Evolutionary conservation across 2,113 vertebrate genomes (phyloP).

Genomic region (Halcyon malimbica): DNA sequence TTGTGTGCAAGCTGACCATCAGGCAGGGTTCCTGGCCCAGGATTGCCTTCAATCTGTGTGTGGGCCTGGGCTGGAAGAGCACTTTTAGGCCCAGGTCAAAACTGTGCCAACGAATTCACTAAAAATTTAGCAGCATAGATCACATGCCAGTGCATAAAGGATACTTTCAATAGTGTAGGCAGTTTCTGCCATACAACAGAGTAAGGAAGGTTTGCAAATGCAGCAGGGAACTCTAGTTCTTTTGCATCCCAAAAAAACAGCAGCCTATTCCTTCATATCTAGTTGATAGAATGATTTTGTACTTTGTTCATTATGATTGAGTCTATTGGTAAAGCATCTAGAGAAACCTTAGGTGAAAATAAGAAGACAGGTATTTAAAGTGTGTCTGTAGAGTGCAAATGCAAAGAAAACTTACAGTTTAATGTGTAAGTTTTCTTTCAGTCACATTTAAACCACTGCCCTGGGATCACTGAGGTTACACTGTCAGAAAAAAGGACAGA

Average conservation of each 20-base stretch:
- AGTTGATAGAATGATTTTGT: neutral
- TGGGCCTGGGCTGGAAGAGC: neutral
- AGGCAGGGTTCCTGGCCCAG: neutral
- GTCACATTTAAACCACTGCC: neutral
- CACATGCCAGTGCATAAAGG: neutral
- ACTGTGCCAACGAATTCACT: neutral
- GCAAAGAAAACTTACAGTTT: neutral
- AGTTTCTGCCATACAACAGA: neutral
- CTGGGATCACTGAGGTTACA: neutral
- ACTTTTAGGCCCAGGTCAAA: neutral
- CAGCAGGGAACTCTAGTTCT: neutral
- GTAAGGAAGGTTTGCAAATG: neutral
- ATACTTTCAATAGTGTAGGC: neutral
- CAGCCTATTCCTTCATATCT: neutral
- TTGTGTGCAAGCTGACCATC: rapidly evolving
- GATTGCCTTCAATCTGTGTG: neutral
- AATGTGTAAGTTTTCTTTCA: neutral
- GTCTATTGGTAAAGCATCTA: neutral
- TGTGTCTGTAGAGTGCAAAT: neutral
- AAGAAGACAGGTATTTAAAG: neutral
- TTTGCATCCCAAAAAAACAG: neutral
- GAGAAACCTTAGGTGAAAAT: neutral
- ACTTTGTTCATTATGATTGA: neutral
- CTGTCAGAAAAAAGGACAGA: neutral
- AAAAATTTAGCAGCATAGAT: neutral